Percentiles rank a stretch among this genome's conserved stretches.
Evolutionary conservation across 2,113 vertebrate species (phyloP).

Genomic region (Peromyscus maniculatus): DNA sequence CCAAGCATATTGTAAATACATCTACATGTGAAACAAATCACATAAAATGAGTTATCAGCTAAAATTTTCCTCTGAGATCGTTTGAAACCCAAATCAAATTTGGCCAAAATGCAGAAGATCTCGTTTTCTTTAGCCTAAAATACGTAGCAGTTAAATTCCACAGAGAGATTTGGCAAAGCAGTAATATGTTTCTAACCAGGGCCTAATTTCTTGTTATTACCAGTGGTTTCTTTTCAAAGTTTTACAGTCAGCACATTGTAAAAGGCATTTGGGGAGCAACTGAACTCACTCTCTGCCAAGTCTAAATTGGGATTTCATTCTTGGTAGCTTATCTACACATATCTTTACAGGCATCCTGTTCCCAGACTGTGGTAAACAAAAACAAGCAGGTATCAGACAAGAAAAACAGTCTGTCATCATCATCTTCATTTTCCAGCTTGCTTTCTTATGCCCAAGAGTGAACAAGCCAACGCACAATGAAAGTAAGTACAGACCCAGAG

Average conservation of each 20-base stretch:
- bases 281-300: slow-evolving; percentile 52
- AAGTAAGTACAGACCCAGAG: not conserved
- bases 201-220: slow-evolving; percentile 80
- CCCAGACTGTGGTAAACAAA: slow-evolving; percentile 48
- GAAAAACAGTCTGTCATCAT: slow-evolving; percentile 53
- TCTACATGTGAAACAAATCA: slow-evolving; percentile 69
- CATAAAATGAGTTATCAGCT: slow-evolving; percentile 68
- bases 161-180: slow-evolving; percentile 69
- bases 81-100: slow-evolving; percentile 62
- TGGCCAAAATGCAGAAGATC: slow-evolving; percentile 57
- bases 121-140: slow-evolving; percentile 72
- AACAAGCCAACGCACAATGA: slow-evolving; percentile 50
- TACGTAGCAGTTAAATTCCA: slow-evolving; percentile 70
- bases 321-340: slow-evolving; percentile 64
- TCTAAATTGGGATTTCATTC: slow-evolving; percentile 63
- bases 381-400: slow-evolving; percentile 43
- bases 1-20: slow-evolving; percentile 43
- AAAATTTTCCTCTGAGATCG: slow-evolving; percentile 67
- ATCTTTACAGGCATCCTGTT: slow-evolving; percentile 59
- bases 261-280: slow-evolving; percentile 61
- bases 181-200: slow-evolving; percentile 75
- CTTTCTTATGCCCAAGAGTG: slow-evolving; percentile 33
- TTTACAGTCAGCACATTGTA: slow-evolving; percentile 81
- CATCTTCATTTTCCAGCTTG: slow-evolving; percentile 64
- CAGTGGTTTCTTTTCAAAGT: slow-evolving; percentile 79